Evolutionary conservation across 2,797 vertebrate species (phyloP), one percentile per base, ranked within the genome.

Genomic region (Gymnodraco acuticeps): DNA sequence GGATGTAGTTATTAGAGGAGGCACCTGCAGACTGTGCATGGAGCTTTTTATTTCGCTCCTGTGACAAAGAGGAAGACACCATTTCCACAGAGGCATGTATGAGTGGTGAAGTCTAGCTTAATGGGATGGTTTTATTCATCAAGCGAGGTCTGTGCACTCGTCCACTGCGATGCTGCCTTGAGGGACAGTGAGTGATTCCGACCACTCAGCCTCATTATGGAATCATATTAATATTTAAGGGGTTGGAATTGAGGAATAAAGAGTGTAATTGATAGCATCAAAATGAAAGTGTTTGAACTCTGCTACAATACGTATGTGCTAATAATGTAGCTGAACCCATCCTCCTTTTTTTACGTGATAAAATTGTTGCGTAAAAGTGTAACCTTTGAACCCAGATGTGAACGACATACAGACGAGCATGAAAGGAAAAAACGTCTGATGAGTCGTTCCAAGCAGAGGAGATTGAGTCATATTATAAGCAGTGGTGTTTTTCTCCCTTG

Each of bases 201-300:
- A 94, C 93, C 92, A 94, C 92, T 94, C 93, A 94, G 90, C 90
- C 94, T 95, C 93, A 95, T 95, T 95, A 94, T 91, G 91, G 92
- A 95, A 91, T 91, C 88, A 88, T 93, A 93, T 94, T 94, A 95
- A 95, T 95, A 95, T 95, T 95, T 95, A 94, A 93, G 84, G 78
- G 80, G 77, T 73, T 90, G 83, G 90, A 95, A 95, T 93, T 92
- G 94, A 93, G 92, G 93, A 94, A 95, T 95, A 94, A 94, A 93
- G 88, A 93, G 93, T 80, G 87, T 95, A 94, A 95, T 91, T 94
- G 94, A 95, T 94, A 88, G 92, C 89, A 92, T 93, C 91, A 90
- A 85, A 94, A 93, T 91, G 85, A 65, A 93, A 92, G 91, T 91
- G 90, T 92, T 94, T 94, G 91, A 94, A 89, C 86, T 78, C 70